phyloP scores from a whole-genome alignment of 2,113 vertebrate genomes.

The Dunckerocampus dactyliophorus region DNA sequence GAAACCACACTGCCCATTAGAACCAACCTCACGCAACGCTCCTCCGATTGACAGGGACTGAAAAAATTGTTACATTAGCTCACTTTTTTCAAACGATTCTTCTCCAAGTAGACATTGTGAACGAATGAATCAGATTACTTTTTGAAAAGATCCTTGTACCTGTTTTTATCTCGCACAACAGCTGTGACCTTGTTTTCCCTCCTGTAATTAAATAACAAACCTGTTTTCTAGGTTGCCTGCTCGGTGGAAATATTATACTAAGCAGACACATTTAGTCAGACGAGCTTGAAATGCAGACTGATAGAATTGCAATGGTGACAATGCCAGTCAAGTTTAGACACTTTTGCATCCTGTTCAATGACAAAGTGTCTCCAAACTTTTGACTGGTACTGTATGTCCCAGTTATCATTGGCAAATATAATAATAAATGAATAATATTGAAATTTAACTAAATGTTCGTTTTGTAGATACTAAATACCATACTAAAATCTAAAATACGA shows the following conservation, averaged over 20 bases:
- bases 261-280: too few species aligned
- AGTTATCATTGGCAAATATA: too few species aligned
- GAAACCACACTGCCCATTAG: conserved; percentile 82
- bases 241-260: background rate
- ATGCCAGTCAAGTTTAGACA: too few species aligned
- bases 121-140: conserved; percentile 1
- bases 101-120: conserved; percentile 13
- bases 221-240: background rate
- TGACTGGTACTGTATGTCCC: too few species aligned
- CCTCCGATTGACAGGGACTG: conserved; percentile 1
- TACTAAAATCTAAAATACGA: too few species aligned
- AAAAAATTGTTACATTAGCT: conserved; percentile 1
- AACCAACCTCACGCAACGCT: conserved; percentile 76
- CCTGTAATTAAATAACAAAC: conserved; percentile 24
- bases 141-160: background rate
- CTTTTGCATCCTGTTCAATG: too few species aligned
- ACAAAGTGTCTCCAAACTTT: too few species aligned
- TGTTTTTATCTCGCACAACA: background rate
- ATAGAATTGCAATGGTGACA: too few species aligned
- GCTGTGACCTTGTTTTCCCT: background rate
- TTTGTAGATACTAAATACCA: too few species aligned
- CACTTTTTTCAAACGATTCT: conserved; percentile 1
- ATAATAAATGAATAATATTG: too few species aligned
- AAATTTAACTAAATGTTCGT: too few species aligned
- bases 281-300: too few species aligned